Conservation (phyloP, 2,113 vertebrate species). For the Pluvialis apricaria region DNA sequence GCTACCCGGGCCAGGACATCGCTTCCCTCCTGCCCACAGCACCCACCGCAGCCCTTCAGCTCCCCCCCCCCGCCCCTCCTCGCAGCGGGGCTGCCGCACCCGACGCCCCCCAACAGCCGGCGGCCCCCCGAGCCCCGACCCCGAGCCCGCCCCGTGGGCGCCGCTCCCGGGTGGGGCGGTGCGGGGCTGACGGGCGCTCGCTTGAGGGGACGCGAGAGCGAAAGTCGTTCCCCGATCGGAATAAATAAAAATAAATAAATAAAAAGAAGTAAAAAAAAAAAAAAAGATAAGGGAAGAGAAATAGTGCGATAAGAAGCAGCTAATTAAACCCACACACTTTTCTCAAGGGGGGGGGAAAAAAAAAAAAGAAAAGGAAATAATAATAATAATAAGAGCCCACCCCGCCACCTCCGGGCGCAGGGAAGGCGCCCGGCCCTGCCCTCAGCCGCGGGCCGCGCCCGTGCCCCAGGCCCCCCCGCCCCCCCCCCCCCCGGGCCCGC, state of each 20-base stretch:
- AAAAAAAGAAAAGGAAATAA: background rate
- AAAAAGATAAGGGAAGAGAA: background rate
- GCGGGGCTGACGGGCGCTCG: background rate
- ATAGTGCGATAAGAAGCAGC: background rate
- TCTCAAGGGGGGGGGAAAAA: too few relatives aligned
- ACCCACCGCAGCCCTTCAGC: background rate
- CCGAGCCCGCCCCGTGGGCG: background rate
- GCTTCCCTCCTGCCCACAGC: background rate
- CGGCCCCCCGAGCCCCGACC: background rate
- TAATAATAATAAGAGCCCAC: background rate
- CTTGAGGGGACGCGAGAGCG: background rate
- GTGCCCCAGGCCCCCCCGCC: background rate
- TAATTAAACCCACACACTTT: background rate
- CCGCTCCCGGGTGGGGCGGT: background rate
- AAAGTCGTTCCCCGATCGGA: background rate
- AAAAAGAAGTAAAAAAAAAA: too few relatives aligned
- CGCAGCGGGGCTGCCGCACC: background rate
- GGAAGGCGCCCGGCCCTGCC: background rate
- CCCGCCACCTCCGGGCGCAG: background rate
- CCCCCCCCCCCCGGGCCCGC: too few relatives aligned
- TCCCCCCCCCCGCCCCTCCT: background rate
- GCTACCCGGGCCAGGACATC: background rate
- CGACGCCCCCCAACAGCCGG: background rate
- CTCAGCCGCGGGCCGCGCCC: background rate
- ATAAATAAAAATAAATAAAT: too few relatives aligned